A percentile compares a stretch with the other conserved stretches of the same genome.
Conservation (phyloP, 2,888 invertebrate species). For the Caenorhabditis sinica region DNA sequence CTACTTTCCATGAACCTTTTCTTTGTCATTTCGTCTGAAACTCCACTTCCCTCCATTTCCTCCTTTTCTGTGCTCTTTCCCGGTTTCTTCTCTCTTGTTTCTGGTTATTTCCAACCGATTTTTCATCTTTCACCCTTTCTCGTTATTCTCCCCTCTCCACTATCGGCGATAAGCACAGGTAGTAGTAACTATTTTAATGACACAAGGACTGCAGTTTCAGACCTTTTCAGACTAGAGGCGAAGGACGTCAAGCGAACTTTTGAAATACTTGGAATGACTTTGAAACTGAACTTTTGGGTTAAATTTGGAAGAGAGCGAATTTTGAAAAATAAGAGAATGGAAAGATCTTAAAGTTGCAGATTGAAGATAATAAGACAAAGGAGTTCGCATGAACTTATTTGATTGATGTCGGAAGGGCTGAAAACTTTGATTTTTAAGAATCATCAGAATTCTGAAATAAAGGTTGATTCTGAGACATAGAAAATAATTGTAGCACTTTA, state of each 20-base stretch:
- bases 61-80: conserved; percentile 8
- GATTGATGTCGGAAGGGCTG: no score
- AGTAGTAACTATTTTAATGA: conserved; percentile 39
- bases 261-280: not conserved
- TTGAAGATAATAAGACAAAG: no score
- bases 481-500: no score
- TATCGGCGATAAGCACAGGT: conserved; percentile 12
- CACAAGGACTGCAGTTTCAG: conserved; percentile 7
- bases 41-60: not conserved
- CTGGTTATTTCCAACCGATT: conserved; percentile 23
- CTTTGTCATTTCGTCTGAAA: not conserved
- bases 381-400: no score
- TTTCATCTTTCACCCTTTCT: conserved; percentile 46
- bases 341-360: no score
- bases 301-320: no score
- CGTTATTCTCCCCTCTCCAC: not conserved
- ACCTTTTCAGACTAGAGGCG: not conserved
- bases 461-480: no score
- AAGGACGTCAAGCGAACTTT: not conserved
- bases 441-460: no score
- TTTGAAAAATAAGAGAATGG: no score
- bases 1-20: not conserved
- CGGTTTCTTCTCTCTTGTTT: not conserved
- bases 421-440: no score
- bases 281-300: not conserved